Evolutionary conservation across 2,888 invertebrate genomes (phyloP).

Genomic region (Thereva nobilitata): DNA sequence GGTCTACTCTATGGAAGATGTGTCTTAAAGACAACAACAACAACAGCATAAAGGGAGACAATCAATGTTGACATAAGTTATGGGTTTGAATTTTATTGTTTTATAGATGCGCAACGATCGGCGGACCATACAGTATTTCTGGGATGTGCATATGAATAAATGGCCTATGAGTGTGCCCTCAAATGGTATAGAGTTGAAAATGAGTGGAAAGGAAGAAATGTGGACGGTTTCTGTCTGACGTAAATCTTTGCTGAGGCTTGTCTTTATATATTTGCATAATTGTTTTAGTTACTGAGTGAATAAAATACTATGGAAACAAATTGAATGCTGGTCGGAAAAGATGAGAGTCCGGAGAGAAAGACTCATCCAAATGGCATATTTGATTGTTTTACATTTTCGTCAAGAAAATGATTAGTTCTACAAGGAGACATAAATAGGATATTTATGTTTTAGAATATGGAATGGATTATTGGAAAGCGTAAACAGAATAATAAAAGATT

Average conservation of each 20-base stretch:
- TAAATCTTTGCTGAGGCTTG: slow-evolving; percentile 4
- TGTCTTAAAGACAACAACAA: neutral
- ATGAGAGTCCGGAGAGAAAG: too few species aligned
- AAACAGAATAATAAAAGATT: too few species aligned
- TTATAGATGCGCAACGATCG: slow-evolving; percentile 20
- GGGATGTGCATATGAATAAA: slow-evolving; percentile 27
- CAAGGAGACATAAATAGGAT: too few species aligned
- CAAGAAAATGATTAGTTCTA: too few species aligned
- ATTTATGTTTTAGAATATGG: too few species aligned
- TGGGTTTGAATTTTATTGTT: slow-evolving; percentile 48
- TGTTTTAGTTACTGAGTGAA: slow-evolving; percentile 29
- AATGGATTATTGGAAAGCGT: too few species aligned
- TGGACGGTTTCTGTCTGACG: slow-evolving; percentile 13
- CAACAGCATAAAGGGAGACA: slow-evolving; percentile 39
- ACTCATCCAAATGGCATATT: too few species aligned
- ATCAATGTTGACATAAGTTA: slow-evolving; percentile 47
- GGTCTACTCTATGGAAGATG: neutral
- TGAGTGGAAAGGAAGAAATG: neutral
- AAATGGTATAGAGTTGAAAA: slow-evolving; percentile 16
- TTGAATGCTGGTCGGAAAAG: neutral
- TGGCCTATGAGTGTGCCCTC: slow-evolving; percentile 20
- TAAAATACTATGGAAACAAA: slow-evolving; percentile 23
- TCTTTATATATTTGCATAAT: slow-evolving; percentile 31
- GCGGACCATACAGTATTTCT: slow-evolving; percentile 1
- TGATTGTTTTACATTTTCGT: too few species aligned